A percentile compares a stretch with the other conserved stretches of the same genome.
Evolutionary conservation across 2,888 invertebrate genomes (phyloP).

Genomic region (Pinctada fucata): DNA sequence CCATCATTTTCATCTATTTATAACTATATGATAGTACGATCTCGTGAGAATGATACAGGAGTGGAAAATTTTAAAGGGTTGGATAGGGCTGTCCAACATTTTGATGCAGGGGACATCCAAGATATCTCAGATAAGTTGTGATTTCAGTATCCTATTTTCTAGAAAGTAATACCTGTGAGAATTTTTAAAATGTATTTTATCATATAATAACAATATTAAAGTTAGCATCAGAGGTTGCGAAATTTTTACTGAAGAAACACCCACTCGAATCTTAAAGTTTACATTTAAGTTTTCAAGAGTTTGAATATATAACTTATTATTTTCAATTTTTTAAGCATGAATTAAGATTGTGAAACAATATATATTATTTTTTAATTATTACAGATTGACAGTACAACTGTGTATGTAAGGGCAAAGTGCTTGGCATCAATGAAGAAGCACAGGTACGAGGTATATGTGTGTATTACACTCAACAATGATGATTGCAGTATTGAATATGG

Average conservation of each 20-base stretch:
- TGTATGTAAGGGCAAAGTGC: conserved; percentile 6
- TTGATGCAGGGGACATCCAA: background rate
- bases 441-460: background rate
- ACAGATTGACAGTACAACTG: background rate
- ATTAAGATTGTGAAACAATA: background rate
- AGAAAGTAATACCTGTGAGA: no score
- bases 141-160: no score
- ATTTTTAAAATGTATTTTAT: no score
- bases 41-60: background rate
- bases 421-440: conserved; percentile 16
- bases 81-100: conserved; percentile 7
- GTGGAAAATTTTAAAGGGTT: conserved; percentile 1
- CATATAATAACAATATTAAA: no score
- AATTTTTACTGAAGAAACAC: no score
- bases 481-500: background rate
- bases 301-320: no score
- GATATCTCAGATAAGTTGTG: no score
- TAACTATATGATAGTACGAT: background rate
- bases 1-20: background rate
- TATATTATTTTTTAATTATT: background rate
- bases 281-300: no score
- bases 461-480: background rate
- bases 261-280: no score
- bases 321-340: no score
- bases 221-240: no score